Percentiles rank a stretch among this genome's conserved stretches.
Conservation (phyloP, 2,888 invertebrate genomes). For the Scelioninae gen. 2 region DNA sequence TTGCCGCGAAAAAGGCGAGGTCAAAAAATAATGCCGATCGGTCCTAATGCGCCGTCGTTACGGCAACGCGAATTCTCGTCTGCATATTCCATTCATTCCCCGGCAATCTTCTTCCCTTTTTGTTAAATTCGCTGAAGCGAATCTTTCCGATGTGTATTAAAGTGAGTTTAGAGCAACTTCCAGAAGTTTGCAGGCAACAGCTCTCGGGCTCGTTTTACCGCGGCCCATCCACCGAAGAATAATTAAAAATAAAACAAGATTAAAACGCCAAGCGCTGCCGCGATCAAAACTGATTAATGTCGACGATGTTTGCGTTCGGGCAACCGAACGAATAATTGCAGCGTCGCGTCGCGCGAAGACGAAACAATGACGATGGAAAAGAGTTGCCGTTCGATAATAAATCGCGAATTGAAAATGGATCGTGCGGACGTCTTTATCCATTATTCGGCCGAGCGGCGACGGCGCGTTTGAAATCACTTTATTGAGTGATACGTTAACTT, state of each 20-base stretch:
- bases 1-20: slow-evolving; percentile 1
- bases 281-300: slow-evolving; percentile 48
- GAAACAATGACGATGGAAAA: not conserved
- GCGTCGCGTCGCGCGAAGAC: slow-evolving; percentile 20
- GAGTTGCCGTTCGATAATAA: slow-evolving; percentile 7
- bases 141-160: slow-evolving; percentile 46
- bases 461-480: slow-evolving; percentile 3
- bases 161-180: slow-evolving; percentile 50
- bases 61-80: slow-evolving; percentile 27
- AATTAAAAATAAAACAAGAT: slow-evolving; percentile 50
- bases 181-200: slow-evolving; percentile 46
- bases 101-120: slow-evolving; percentile 41
- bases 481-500: not conserved
- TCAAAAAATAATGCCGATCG: slow-evolving; percentile 32
- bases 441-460: not conserved
- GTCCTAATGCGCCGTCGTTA: slow-evolving; percentile 22
- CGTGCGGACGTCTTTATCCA: slow-evolving; percentile 12
- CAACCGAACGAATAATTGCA: slow-evolving; percentile 42
- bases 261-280: slow-evolving; percentile 36
- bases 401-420: slow-evolving; percentile 14
- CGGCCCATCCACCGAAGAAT: slow-evolving; percentile 40
- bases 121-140: slow-evolving; percentile 42
- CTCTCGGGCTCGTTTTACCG: slow-evolving; percentile 31
- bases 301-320: slow-evolving; percentile 15
- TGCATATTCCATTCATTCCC: slow-evolving; percentile 42